phyloP scores from a whole-genome alignment of 2,797 vertebrate genomes.

The Spatula clypeata region DNA sequence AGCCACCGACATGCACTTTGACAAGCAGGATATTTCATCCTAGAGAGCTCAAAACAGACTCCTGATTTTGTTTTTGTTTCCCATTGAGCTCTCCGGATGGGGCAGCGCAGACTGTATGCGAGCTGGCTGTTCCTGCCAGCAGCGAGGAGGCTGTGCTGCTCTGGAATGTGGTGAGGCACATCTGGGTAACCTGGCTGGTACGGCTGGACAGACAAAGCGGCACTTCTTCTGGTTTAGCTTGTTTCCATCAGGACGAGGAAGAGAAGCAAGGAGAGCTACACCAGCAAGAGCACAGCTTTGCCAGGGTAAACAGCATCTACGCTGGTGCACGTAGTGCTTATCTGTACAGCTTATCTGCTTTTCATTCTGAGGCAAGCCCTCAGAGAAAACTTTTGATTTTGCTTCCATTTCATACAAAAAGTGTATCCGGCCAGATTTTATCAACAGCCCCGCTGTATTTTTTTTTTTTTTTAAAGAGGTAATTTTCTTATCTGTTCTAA shows the following conservation, averaged over 20 bases:
- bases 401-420: not conserved
- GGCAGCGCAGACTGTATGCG: fast-evolving
- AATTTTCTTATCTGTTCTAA: not conserved
- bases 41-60: not conserved
- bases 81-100: fast-evolving
- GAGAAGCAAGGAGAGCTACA: not conserved
- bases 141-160: not conserved
- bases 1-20: not conserved
- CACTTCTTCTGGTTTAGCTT: not conserved
- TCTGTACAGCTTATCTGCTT: not conserved
- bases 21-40: not conserved
- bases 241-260: not conserved
- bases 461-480: not conserved
- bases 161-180: not conserved
- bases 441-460: not conserved
- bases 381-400: not conserved
- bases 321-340: not conserved
- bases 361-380: not conserved
- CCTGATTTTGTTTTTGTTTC: not conserved
- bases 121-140: fast-evolving
- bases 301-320: not conserved
- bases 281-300: not conserved
- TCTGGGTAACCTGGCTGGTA: not conserved
- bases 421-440: not conserved
- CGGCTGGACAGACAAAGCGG: not conserved